Evolutionary conservation across 2,113 vertebrate genomes (phyloP).

Genomic region (Melozone crissalis): DNA sequence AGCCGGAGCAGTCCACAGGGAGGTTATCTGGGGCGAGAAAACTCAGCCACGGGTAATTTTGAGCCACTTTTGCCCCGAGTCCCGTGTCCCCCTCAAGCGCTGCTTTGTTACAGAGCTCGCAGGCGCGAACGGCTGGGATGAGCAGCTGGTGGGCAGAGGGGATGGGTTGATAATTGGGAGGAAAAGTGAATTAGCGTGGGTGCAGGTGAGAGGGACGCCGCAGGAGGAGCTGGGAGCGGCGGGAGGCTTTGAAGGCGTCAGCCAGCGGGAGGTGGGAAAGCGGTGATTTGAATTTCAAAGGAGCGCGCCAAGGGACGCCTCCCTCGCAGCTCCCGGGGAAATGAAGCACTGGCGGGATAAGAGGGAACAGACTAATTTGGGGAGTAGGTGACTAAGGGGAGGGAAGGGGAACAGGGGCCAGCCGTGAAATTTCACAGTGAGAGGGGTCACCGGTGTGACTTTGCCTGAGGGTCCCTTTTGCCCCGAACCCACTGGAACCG

Average conservation of each 20-base stretch:
- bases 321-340: not conserved
- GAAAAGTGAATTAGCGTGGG: not conserved
- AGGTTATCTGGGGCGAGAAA: not conserved
- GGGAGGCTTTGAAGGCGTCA: not conserved
- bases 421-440: not conserved
- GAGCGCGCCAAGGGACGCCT: not conserved
- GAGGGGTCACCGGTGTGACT: not conserved
- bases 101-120: not conserved
- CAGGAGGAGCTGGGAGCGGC: not conserved
- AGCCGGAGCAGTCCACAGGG: accelerated
- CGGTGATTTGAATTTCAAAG: slow-evolving; percentile 6
- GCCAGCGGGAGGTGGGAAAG: not conserved
- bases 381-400: not conserved
- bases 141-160: not conserved
- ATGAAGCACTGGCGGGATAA: not conserved
- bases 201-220: not conserved
- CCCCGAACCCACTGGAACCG: not conserved
- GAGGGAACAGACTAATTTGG: not conserved
- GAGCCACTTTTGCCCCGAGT: not conserved
- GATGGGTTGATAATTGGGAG: not conserved
- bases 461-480: not conserved
- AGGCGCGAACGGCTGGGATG: not conserved
- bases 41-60: not conserved
- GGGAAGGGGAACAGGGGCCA: no score
- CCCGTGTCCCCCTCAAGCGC: not conserved